Evolutionary conservation across 2,113 vertebrate species (phyloP).

Genomic region (Xiphias gladius): DNA sequence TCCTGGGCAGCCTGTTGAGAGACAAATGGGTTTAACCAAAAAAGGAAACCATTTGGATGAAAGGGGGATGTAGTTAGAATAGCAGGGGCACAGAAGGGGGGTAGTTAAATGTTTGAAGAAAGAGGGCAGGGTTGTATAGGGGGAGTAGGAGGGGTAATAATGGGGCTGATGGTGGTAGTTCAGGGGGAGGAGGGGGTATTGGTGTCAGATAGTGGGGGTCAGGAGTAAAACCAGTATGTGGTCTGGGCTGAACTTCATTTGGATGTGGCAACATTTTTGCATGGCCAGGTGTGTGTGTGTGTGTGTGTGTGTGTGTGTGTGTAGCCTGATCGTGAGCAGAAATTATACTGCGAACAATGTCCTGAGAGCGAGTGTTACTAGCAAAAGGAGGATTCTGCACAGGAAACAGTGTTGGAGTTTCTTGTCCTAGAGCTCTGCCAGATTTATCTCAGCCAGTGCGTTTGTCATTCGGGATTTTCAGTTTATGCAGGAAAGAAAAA

Average conservation of each 20-base stretch:
- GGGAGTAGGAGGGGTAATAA: background rate
- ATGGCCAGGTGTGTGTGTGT: background rate
- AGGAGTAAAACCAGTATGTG: constrained; percentile 29
- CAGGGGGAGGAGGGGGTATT: background rate
- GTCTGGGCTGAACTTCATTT: constrained; percentile 8
- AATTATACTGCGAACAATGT: too few relatives aligned
- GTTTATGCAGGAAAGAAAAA: too few relatives aligned
- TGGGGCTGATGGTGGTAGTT: constrained; percentile 1
- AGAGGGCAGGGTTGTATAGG: background rate
- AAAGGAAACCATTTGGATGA: constrained; percentile 63
- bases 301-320: background rate
- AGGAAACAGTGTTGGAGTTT: too few relatives aligned
- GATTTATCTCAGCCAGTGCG: too few relatives aligned
- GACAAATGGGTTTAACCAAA: constrained; percentile 53
- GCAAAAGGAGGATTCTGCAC: background rate
- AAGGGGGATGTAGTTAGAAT: background rate
- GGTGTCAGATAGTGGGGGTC: constrained; percentile 1
- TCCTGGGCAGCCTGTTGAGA: constrained; percentile 46
- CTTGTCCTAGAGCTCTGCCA: too few relatives aligned
- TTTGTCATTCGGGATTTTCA: too few relatives aligned
- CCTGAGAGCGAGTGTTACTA: background rate
- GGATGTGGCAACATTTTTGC: constrained; percentile 11
- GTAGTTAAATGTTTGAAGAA: background rate
- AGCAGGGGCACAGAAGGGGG: background rate
- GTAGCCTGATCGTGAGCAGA: too few relatives aligned